A percentile compares a stretch with the other conserved stretches of the same genome.
These are phyloP conservation scores for Ormyrus rosae DNA, from an alignment of 2,888 invertebrate species.

Conservation along the genomic window DNA sequence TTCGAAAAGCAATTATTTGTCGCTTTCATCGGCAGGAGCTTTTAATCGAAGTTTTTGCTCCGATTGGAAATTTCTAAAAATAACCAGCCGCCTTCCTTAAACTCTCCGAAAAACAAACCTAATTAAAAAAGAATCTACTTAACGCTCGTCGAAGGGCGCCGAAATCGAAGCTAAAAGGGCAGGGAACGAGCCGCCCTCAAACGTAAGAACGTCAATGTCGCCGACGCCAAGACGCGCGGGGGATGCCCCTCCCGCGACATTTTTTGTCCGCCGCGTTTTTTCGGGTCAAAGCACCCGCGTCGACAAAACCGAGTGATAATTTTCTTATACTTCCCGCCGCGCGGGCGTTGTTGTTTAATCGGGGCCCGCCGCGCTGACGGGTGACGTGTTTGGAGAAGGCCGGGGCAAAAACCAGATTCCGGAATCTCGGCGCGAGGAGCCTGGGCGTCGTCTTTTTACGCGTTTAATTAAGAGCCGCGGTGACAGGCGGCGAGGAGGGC, in stretches of 20 bases:
- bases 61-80: too few species aligned
- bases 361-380: slow-evolving; percentile 31
- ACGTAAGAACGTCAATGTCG: slow-evolving; percentile 8
- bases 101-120: too few species aligned
- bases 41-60: too few species aligned
- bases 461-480: slow-evolving; percentile 50
- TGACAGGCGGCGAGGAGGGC: slow-evolving; percentile 16
- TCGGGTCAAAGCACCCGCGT: slow-evolving; percentile 23
- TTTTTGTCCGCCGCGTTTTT: not conserved
- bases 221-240: not conserved
- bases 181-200: too few species aligned
- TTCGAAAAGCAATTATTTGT: too few species aligned
- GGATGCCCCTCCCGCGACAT: not conserved
- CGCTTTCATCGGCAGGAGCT: too few species aligned
- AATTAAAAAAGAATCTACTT: too few species aligned
- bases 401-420: slow-evolving; percentile 11
- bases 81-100: too few species aligned
- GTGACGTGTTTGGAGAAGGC: slow-evolving; percentile 35
- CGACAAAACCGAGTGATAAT: slow-evolving; percentile 2
- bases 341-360: slow-evolving; percentile 33
- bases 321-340: slow-evolving; percentile 20
- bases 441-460: slow-evolving; percentile 21
- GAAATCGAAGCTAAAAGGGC: too few species aligned
- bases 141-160: too few species aligned
- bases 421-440: not conserved